Percentiles rank a stretch among this genome's conserved stretches.
Conservation (phyloP, 30 jellyfish, hydroid and myxozoan species). For the Cassiopea andromeda region DNA sequence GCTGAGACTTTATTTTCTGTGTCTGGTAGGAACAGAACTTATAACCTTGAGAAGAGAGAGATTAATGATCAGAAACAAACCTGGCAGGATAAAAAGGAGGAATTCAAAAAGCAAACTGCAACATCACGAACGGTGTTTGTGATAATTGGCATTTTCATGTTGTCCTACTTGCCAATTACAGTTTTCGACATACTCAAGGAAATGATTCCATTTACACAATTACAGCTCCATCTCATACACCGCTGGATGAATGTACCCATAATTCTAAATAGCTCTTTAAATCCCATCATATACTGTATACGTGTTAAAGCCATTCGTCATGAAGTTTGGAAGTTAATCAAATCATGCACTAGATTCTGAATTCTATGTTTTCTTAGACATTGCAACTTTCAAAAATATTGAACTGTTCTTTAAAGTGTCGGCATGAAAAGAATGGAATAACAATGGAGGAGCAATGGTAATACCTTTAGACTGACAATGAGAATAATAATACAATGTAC, state of each 20-base stretch:
- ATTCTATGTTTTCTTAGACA: no score
- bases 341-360: background rate
- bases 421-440: no score
- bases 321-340: background rate
- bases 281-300: constrained; percentile 52
- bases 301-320: constrained; percentile 18
- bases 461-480: no score
- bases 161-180: constrained; percentile 33
- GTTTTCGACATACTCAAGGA: background rate
- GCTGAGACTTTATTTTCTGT: background rate
- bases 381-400: no score
- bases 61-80: background rate
- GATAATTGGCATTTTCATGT: constrained; percentile 12
- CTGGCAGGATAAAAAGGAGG: background rate
- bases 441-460: no score
- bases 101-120: constrained; percentile 4
- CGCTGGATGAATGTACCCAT: constrained; percentile 22
- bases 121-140: constrained; percentile 6
- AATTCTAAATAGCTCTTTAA: constrained; percentile 30
- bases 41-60: background rate
- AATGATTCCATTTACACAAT: background rate
- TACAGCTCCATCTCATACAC: background rate
- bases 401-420: no score
- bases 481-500: no score
- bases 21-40: background rate